These are phyloP conservation scores for Meliscaeva auricollis DNA, from an alignment of 2,888 invertebrate genomes.

Conservation along the genomic window DNA sequence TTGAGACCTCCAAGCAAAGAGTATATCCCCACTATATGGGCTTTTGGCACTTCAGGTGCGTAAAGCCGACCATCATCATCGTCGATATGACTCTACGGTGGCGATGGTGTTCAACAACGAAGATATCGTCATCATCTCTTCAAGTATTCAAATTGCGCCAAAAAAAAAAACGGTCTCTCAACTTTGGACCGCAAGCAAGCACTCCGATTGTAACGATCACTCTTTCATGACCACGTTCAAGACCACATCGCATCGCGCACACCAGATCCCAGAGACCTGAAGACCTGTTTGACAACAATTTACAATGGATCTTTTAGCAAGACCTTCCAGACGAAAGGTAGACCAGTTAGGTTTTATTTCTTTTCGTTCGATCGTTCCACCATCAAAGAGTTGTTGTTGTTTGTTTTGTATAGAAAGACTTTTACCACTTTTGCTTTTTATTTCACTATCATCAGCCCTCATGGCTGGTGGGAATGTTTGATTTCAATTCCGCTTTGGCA, in stretches of 20 bases:
- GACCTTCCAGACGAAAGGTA: conserved; percentile 62
- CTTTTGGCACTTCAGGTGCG: conserved; percentile 61
- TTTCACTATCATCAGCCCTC: background rate
- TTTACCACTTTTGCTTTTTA: conserved; percentile 75
- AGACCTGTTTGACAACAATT: conserved; percentile 63
- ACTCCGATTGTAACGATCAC: conserved; percentile 45
- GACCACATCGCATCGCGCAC: conserved; percentile 7
- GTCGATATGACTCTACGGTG: conserved; percentile 1
- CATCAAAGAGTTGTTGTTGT: background rate
- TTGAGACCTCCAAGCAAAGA: background rate
- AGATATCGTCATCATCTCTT: conserved; percentile 59
- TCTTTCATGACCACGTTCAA: conserved; percentile 62
- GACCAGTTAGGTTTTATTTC: conserved; percentile 46
- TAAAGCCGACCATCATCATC: conserved; percentile 58
- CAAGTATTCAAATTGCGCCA: conserved; percentile 73
- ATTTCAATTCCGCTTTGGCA: conserved; percentile 64
- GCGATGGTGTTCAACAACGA: too few species aligned
- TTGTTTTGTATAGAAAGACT: conserved; percentile 64
- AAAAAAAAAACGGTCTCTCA: conserved; percentile 52
- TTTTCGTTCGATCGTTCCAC: background rate
- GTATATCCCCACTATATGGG: conserved; percentile 45
- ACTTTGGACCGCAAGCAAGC: conserved; percentile 45
- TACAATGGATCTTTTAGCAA: conserved; percentile 30
- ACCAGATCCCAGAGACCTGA: conserved; percentile 28
- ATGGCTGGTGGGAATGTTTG: conserved; percentile 23